Evolutionary conservation across 2,888 invertebrate species (phyloP).

Genomic region (Sclerodermus sp.): DNA sequence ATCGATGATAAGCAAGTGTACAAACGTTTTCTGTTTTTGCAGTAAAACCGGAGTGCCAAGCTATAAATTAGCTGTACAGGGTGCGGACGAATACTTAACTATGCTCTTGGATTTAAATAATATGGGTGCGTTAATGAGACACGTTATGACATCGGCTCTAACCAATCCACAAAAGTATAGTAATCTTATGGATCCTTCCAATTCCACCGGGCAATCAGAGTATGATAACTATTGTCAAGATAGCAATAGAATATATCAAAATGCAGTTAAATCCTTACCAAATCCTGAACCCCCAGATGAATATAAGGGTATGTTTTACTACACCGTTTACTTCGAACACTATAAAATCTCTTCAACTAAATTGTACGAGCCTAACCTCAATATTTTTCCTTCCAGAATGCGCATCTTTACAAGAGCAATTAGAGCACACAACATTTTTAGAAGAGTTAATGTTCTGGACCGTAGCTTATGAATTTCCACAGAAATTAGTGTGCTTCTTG

Average conservation of each 20-base stretch:
- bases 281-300: conserved; percentile 73
- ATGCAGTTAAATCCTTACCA: conserved; percentile 79
- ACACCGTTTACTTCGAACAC: too few species aligned
- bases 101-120: conserved; percentile 93
- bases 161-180: conserved; percentile 74
- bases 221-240: conserved; percentile 74
- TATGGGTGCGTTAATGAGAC: conserved; percentile 95
- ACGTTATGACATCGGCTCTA: conserved; percentile 87
- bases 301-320: conserved; percentile 64
- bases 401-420: conserved; percentile 75
- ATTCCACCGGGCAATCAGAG: conserved; percentile 61
- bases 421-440: conserved; percentile 81
- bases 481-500: conserved; percentile 91
- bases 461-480: conserved; percentile 95
- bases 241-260: conserved; percentile 76
- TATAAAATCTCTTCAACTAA: not conserved
- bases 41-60: conserved; percentile 60
- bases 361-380: not conserved
- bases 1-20: too few species aligned
- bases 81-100: conserved; percentile 84
- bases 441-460: conserved; percentile 99
- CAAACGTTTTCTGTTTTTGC: conserved; percentile 17
- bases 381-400: conserved; percentile 59
- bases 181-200: conserved; percentile 46
- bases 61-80: conserved; percentile 74